Conservation (phyloP, 2,888 invertebrate species). For the Buathra laborator region DNA sequence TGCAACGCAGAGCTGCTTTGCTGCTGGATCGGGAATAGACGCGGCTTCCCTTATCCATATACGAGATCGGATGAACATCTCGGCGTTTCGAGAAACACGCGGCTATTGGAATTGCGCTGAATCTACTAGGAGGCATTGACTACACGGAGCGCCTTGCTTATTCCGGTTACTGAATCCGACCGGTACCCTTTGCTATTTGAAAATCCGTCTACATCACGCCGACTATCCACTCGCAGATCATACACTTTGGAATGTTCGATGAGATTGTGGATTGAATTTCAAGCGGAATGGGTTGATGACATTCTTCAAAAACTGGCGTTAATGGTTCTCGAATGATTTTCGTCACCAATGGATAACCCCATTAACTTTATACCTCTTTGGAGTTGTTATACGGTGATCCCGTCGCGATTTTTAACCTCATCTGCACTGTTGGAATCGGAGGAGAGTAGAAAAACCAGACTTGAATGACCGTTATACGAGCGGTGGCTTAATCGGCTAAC, state of each 20-base stretch:
- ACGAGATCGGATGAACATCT: conserved; percentile 28
- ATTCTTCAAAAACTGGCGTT: background rate
- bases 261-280: background rate
- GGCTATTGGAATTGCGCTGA: conserved; percentile 38
- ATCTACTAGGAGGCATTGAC: conserved; percentile 32
- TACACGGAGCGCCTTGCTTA: background rate
- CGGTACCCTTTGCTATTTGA: background rate
- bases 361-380: background rate
- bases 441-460: conserved; percentile 15
- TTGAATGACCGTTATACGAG: conserved; percentile 29
- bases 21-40: conserved; percentile 7
- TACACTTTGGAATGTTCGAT: background rate
- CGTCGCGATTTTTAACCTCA: background rate
- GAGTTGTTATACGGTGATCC: background rate
- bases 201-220: background rate
- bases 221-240: background rate
- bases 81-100: conserved; percentile 39
- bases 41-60: conserved; percentile 31
- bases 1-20: conserved; percentile 31
- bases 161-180: background rate
- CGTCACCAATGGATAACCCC: background rate
- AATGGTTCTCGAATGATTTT: background rate
- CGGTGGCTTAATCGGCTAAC: conserved; percentile 44
- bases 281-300: background rate
- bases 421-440: no score